Percentiles rank a stretch among this genome's conserved stretches.
These are phyloP conservation scores for Ficedula albicollis DNA, from an alignment of 2,797 vertebrate genomes.

Conservation along the genomic window DNA sequence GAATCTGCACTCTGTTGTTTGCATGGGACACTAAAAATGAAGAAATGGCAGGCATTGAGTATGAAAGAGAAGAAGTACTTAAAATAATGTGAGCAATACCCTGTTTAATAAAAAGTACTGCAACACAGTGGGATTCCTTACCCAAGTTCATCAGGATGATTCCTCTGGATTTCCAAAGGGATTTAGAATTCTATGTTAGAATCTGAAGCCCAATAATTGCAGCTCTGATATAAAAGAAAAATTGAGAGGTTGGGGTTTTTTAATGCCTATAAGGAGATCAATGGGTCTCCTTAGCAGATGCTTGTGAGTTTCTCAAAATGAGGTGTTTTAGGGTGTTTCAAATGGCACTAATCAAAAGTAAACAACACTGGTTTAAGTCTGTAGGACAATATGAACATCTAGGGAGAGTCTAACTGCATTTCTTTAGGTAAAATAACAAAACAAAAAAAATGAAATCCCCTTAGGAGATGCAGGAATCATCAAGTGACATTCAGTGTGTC, in stretches of 20 bases:
- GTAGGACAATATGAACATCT: neutral
- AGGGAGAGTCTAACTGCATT: neutral
- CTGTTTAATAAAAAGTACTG: neutral
- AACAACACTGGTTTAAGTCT: neutral
- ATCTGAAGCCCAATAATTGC: neutral
- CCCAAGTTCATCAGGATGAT: neutral
- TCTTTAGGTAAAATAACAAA: neutral
- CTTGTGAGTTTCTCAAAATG: neutral
- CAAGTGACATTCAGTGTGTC: neutral
- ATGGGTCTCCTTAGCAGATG: neutral
- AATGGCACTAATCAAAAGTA: neutral
- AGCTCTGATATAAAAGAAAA: neutral
- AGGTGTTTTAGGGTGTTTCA: neutral
- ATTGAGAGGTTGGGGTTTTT: neutral
- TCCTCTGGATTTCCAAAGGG: neutral
- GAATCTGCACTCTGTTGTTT: neutral
- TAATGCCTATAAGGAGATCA: neutral
- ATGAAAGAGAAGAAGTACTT: neutral
- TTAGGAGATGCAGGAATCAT: neutral
- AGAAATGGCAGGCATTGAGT: neutral
- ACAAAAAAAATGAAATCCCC: neutral
- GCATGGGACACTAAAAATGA: neutral
- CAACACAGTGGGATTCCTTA: neutral
- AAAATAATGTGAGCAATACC: neutral
- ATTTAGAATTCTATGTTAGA: neutral